Percentiles rank a stretch among this genome's conserved stretches.
Conservation (phyloP, 2,888 invertebrate species). For the Trichogramma evanescens region DNA sequence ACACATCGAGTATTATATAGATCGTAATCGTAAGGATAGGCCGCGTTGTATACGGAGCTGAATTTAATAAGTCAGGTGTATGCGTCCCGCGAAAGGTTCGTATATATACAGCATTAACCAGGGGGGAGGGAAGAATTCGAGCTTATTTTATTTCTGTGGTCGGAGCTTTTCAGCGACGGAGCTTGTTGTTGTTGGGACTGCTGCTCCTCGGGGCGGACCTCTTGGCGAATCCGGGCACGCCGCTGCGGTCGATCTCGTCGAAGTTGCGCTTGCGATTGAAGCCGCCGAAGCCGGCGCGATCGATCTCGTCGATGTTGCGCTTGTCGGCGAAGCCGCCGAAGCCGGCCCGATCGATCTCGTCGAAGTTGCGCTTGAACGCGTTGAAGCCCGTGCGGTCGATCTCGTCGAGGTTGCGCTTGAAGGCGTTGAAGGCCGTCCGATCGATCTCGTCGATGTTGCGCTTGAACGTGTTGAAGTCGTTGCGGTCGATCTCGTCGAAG, state of each 20-base stretch:
- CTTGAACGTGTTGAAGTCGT: slow-evolving; percentile 25
- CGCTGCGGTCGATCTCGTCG: slow-evolving; percentile 49
- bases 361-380: slow-evolving; percentile 56
- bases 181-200: no score
- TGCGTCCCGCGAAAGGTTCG: no score
- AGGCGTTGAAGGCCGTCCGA: not conserved
- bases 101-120: no score
- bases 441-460: slow-evolving; percentile 50
- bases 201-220: not conserved
- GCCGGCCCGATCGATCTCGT: slow-evolving; percentile 59
- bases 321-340: slow-evolving; percentile 55
- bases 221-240: slow-evolving; percentile 44
- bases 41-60: no score
- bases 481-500: not conserved
- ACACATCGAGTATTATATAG: no score
- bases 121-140: no score
- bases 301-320: slow-evolving; percentile 51
- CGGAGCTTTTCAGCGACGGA: no score
- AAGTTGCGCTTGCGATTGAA: slow-evolving; percentile 50
- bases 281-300: slow-evolving; percentile 46
- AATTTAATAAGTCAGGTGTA: no score
- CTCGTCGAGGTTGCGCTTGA: slow-evolving; percentile 55
- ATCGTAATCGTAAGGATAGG: no score
- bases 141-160: no score
- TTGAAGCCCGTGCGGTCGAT: slow-evolving; percentile 55